Base-by-base conservation (phyloP, 2,113 vertebrate genomes). In the Salvelinus alpinus region DNA sequence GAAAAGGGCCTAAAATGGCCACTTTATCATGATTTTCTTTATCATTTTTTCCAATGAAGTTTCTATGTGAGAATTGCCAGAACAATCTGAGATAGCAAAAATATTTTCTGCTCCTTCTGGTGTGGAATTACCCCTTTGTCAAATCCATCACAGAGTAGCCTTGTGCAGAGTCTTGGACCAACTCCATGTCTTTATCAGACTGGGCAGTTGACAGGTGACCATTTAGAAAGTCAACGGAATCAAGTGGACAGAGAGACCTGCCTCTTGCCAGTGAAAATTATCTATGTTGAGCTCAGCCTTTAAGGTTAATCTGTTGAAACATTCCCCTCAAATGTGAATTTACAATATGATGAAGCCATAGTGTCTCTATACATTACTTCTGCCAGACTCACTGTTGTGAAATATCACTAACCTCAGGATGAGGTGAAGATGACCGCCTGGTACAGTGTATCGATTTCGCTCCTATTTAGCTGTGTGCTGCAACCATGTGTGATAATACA, bases 151-250 rank as follows among this genome's bases (percentile, higher is more conserved):
- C 59, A 62, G 70, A 79, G 34, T 1, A n/a, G 24, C 25, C 48
- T 72, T 64, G 1, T 0, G 18, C 31, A 4, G 7, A 5, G 25
- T 71, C 75, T 5, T 6, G 2, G 72, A 38, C 47, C 71, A 20
- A 64, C 18, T n/a, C 5, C 59, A 11, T 48, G 72, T 79, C 76
- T 83, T 84, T 71, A 85, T 85, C 87, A 76, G 80, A 80, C 47
- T 0, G 20, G 62, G 57, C 13, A 1, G 25, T 31, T 77, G 2
- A 25, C 81, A 78, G 70, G 75, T 64, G 54, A 31, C 74, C 66
- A 79, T 88, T 86, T 83, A 78, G 82, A 78, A 82, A 78, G 76
- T 84, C 74, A 78, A 77, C 65, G 7, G 8, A 13, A 62, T 20
- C 59, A 11, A 62, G 18, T 16, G 59, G 59, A 22, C 59, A 57